Conservation (phyloP, 53 echinoderm and acorn worm genomes). For the Temnopleurus reevesii region DNA sequence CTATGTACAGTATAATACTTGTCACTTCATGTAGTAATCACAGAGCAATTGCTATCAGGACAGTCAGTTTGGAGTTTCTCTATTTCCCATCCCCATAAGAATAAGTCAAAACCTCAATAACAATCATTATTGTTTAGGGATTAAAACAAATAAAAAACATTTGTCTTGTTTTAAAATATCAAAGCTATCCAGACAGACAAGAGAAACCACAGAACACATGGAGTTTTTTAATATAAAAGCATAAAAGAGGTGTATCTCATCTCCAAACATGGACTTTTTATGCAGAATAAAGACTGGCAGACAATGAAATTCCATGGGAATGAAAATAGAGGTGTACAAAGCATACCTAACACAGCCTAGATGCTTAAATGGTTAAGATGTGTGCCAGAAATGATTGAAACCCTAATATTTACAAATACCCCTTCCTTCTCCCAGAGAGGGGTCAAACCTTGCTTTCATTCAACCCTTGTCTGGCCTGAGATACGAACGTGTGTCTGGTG, state of each 20-base stretch:
- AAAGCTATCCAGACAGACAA: background rate
- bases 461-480: background rate
- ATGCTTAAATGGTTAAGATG: background rate
- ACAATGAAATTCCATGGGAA: background rate
- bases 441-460: background rate
- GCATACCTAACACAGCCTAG: too few species aligned
- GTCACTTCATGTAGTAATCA: too few species aligned
- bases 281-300: background rate
- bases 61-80: background rate
- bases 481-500: slow-evolving; percentile 20
- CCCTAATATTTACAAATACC: slow-evolving; percentile 21
- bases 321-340: background rate
- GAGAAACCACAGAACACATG: background rate
- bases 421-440: background rate
- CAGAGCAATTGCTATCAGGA: background rate
- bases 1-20: too few species aligned
- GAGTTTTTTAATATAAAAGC: background rate
- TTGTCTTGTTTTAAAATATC: too few species aligned
- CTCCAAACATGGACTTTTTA: background rate
- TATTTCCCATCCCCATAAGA: background rate
- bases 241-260: background rate
- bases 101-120: background rate
- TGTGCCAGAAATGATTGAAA: background rate
- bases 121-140: background rate
- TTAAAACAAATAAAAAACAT: background rate